Percentiles rank a stretch among this genome's conserved stretches.
These are phyloP conservation scores for Drosophila virilis DNA, from an alignment of 1,140 invertebrate genomes.

Conservation along the genomic window DNA sequence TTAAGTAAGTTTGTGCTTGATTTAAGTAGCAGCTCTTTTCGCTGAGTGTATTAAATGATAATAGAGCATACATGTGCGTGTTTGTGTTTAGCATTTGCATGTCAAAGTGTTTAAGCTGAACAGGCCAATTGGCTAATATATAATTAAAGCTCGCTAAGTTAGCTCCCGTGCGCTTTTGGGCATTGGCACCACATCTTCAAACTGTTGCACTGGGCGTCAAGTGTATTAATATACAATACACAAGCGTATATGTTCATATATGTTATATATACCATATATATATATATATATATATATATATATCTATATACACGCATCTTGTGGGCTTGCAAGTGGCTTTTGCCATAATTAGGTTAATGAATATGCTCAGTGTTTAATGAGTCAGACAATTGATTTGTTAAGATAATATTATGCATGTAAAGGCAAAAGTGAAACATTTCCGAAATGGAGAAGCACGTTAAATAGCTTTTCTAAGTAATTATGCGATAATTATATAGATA, in stretches of 20 bases:
- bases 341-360: constrained; percentile 47
- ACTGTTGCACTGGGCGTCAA: constrained; percentile 23
- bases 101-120: constrained; percentile 63
- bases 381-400: constrained; percentile 40
- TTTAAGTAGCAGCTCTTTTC: not conserved
- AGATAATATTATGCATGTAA: constrained; percentile 28
- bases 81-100: constrained; percentile 29
- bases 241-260: constrained; percentile 1
- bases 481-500: constrained; percentile 1
- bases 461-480: constrained; percentile 4
- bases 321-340: constrained; percentile 25
- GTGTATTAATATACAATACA: constrained; percentile 27
- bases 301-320: constrained; percentile 15
- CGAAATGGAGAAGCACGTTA: not conserved
- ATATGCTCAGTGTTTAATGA: constrained; percentile 38
- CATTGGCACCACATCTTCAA: constrained; percentile 2
- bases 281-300: constrained; percentile 3
- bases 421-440: not conserved
- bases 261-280: constrained; percentile 4
- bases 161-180: constrained; percentile 4
- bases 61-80: constrained; percentile 2
- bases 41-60: constrained; percentile 1
- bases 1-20: too few relatives aligned
- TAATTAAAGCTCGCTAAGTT: constrained; percentile 55
- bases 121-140: constrained; percentile 60